Conservation (phyloP, 2,888 invertebrate species). For the Lordiphosa fenestrarum region DNA sequence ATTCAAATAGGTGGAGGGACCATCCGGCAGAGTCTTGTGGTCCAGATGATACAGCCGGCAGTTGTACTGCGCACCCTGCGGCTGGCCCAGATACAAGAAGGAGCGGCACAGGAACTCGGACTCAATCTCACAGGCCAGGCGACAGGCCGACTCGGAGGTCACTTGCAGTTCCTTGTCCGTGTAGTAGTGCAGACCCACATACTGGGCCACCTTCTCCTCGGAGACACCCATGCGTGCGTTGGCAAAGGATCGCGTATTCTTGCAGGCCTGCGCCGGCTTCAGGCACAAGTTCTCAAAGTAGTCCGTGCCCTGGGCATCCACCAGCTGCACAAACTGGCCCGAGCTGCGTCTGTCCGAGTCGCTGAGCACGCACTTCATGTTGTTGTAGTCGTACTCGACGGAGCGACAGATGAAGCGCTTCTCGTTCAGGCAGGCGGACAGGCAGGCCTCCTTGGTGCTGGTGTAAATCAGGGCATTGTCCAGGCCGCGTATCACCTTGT, state of each 20-base stretch:
- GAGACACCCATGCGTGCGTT: slow-evolving; percentile 93
- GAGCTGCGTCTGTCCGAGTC: slow-evolving; percentile 94
- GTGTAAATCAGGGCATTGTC: slow-evolving; percentile 96
- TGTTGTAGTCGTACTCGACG: slow-evolving; percentile 95
- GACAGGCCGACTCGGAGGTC: slow-evolving; percentile 93
- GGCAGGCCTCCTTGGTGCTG: slow-evolving; percentile 95
- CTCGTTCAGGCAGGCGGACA: slow-evolving; percentile 95
- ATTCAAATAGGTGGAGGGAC: slow-evolving; percentile 93
- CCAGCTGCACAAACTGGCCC: slow-evolving; percentile 93
- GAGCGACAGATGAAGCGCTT: slow-evolving; percentile 95
- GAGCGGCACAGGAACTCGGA: slow-evolving; percentile 95
- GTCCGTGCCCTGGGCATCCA: slow-evolving; percentile 89
- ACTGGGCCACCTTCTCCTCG: slow-evolving; percentile 94
- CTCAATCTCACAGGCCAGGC: slow-evolving; percentile 94
- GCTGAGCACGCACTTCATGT: slow-evolving; percentile 93
- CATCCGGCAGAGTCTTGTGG: slow-evolving; percentile 94
- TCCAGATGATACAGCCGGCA: slow-evolving; percentile 95
- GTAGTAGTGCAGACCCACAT: slow-evolving; percentile 94
- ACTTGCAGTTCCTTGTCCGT: slow-evolving; percentile 96
- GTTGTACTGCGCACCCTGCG: slow-evolving; percentile 89
- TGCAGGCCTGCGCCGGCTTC: slow-evolving; percentile 93
- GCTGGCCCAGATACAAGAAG: slow-evolving; percentile 86
- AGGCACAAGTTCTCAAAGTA: slow-evolving; percentile 96
- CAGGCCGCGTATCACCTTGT: slow-evolving; percentile 93
- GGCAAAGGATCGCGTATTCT: slow-evolving; percentile 89